Evolutionary conservation across 1,140 invertebrate genomes (phyloP), one percentile per base, ranked within the genome.

Genomic region (Theocolax elegans): DNA sequence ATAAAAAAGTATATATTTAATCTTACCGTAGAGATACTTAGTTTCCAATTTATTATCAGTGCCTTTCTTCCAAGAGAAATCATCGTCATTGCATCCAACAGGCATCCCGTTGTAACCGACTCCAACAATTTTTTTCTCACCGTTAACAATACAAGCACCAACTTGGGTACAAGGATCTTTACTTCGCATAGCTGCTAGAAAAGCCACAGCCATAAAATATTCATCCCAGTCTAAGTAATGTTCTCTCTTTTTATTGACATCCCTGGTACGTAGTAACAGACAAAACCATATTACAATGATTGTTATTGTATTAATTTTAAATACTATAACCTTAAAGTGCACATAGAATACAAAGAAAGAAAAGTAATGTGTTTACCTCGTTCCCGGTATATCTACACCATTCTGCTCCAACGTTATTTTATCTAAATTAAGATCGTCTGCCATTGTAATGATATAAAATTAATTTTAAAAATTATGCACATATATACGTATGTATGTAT

Each of bases 41-140:
- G 87, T 92, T 35, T 95, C 87, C 56, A 94, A 81, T 35, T 81
- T 76, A 77, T 89, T 80, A 21, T 84, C 40, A 19, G 81, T 81
- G 46, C 87, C 77, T 79, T 92, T 95, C 1, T 81, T 83, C 97
- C 97, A 99, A 0, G 97, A 94, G 83, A 97, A 94, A 19, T 89
- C 84, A 81, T 98, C 92, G 85, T 99, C 97, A n/a, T 29, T 75
- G 79, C 96, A 98, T 15, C 95, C 94, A 67, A 81, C 87, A 0
- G 97, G 97, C 91, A 98, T 95, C 17, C 97, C 97, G 89, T 99
- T 99, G 77, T 99, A 99, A 51, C 97, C 97, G 67, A 97, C 89
- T 35, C 94, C 94, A 67, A 99, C 92, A 75, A 99, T 94, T 82
- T 90, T 92, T n/a, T 97, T 95, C 0, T 95, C 90, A 42, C 89